Conservation (phyloP, 2,113 vertebrate genomes). For the Gobiocypris rarus region DNA sequence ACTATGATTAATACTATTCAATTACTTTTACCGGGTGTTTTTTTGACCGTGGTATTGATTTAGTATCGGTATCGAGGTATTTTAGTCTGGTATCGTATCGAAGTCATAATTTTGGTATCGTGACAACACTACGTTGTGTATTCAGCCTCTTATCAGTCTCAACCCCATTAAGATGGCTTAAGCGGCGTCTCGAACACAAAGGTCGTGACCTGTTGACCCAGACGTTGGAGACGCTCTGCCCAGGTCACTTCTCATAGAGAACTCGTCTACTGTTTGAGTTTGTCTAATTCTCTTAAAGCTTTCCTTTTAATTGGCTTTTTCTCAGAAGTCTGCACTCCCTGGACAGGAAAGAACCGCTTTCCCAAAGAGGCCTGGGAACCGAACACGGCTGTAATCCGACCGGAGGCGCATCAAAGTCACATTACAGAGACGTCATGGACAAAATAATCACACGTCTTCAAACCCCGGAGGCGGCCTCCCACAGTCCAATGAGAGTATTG, state of each 20-base stretch:
- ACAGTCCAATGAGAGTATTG: background rate
- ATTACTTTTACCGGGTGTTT: too few species aligned
- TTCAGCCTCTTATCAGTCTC: background rate
- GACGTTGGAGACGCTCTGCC: background rate
- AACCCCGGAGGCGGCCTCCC: too few species aligned
- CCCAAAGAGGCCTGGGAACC: too few species aligned
- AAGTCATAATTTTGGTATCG: too few species aligned
- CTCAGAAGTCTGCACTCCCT: background rate
- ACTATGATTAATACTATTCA: too few species aligned
- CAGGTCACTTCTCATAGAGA: background rate
- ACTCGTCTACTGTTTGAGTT: background rate
- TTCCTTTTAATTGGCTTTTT: background rate
- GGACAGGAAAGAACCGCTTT: conserved; percentile 11
- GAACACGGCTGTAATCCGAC: too few species aligned
- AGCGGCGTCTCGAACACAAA: background rate
- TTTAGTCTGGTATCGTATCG: too few species aligned
- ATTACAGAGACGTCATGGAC: background rate
- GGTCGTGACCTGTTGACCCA: background rate
- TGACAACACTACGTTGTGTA: too few species aligned
- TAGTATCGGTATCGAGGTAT: too few species aligned
- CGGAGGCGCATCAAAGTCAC: background rate
- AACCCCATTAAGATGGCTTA: too few species aligned
- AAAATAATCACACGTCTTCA: background rate
- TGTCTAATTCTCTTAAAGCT: too few species aligned
- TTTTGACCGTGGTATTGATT: too few species aligned